Evolutionary conservation across 2,888 invertebrate genomes (phyloP).

Genomic region (Erebia epiphron): DNA sequence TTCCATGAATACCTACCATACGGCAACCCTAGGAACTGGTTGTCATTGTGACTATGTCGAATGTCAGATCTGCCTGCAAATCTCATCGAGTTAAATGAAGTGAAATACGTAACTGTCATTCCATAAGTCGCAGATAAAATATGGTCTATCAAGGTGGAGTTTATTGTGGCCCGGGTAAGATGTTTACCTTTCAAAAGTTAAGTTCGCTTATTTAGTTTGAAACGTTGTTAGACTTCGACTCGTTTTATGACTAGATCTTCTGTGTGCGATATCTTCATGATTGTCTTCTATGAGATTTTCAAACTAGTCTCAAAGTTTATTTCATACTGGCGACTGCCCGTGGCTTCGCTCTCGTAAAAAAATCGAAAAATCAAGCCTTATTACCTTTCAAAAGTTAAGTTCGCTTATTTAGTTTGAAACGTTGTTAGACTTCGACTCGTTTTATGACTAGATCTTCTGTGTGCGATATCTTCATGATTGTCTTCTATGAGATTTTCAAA

Average conservation of each 20-base stretch:
- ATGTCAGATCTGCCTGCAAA: slow-evolving; percentile 49
- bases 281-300: not conserved
- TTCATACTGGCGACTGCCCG: too few relatives aligned
- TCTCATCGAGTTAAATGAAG: slow-evolving; percentile 49
- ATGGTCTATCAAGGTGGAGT: slow-evolving; percentile 6
- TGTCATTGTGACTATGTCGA: slow-evolving; percentile 61
- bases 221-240: not conserved
- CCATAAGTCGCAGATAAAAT: not conserved
- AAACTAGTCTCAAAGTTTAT: too few relatives aligned
- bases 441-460: too few relatives aligned
- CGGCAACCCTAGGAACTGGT: slow-evolving; percentile 44
- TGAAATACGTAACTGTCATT: slow-evolving; percentile 43
- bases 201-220: not conserved
- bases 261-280: not conserved
- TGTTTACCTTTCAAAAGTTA: not conserved
- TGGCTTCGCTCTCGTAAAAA: too few relatives aligned
- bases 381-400: not conserved
- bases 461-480: not conserved
- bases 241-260: too few relatives aligned
- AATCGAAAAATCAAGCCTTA: too few relatives aligned
- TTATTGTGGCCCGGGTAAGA: not conserved
- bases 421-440: not conserved
- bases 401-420: not conserved
- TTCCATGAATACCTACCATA: too few relatives aligned
- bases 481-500: not conserved